Conservation (phyloP, 2,888 invertebrate genomes). For the Cryptus viduatorius region DNA sequence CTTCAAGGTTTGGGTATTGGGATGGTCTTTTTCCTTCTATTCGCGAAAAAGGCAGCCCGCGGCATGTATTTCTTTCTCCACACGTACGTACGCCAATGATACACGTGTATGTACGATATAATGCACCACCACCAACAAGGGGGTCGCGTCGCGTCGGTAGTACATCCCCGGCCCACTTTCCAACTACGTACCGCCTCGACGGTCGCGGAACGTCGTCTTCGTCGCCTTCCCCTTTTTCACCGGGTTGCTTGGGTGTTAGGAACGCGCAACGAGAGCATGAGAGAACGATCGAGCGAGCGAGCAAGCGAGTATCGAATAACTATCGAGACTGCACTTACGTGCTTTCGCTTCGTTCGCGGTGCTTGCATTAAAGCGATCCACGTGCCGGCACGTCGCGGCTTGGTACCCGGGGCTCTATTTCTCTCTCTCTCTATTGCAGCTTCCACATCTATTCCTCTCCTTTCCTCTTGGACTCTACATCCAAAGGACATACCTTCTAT, state of each 20-base stretch:
- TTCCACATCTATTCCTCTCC: constrained; percentile 42
- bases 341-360: constrained; percentile 54
- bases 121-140: constrained; percentile 25
- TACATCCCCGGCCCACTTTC: constrained; percentile 41
- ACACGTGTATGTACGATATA: not conserved
- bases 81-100: constrained; percentile 4
- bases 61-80: constrained; percentile 6
- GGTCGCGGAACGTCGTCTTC: constrained; percentile 30
- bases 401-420: not conserved
- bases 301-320: constrained; percentile 64
- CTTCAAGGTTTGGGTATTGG: not conserved
- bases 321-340: constrained; percentile 67
- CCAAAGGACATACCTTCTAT: constrained; percentile 26
- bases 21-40: constrained; percentile 2
- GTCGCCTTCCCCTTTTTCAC: constrained; percentile 25
- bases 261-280: not conserved
- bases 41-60: not conserved
- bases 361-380: constrained; percentile 65
- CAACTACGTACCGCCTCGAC: constrained; percentile 20
- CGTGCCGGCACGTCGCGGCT: constrained; percentile 55
- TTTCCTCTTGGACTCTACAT: not conserved
- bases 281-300: not conserved
- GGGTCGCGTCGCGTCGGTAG: too few relatives aligned
- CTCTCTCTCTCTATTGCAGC: constrained; percentile 5
- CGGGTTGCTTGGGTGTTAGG: not conserved